phyloP scores from a whole-genome alignment of 2,797 vertebrate genomes.

The Nyctibius grandis region DNA sequence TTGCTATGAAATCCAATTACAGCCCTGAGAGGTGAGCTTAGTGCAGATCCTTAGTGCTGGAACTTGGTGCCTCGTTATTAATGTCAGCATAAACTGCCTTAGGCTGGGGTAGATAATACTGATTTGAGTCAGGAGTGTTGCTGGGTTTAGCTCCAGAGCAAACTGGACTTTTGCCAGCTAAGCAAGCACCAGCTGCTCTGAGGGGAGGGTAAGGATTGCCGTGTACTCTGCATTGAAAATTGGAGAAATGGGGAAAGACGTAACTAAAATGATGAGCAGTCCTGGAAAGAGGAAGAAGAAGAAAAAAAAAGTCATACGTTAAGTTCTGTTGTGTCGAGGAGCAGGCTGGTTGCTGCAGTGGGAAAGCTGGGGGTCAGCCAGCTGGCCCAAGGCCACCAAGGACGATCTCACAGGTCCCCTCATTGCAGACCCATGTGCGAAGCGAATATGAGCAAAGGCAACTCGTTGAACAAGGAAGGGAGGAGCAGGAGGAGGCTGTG shows the following conservation, averaged over 20 bases:
- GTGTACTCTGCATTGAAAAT: rapidly evolving
- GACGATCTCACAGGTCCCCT: neutral
- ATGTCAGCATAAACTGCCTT: neutral
- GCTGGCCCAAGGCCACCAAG: neutral
- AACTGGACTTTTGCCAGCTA: neutral
- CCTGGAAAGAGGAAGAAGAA: neutral
- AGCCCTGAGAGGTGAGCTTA: neutral
- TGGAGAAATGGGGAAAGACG: rapidly evolving
- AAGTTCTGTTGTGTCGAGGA: neutral
- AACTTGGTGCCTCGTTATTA: neutral
- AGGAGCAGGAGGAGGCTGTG: neutral
- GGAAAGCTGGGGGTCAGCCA: neutral
- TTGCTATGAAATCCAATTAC: neutral
- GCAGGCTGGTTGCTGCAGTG: neutral
- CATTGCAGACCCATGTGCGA: neutral
- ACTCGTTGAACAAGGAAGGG: rapidly evolving
- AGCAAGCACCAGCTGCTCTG: neutral
- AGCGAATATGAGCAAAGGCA: neutral
- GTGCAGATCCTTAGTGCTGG: neutral
- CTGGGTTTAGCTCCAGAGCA: neutral
- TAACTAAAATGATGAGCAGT: neutral
- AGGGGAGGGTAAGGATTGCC: neutral
- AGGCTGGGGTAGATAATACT: neutral
- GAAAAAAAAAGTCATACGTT: rapidly evolving
- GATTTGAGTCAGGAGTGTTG: neutral